Conservation (phyloP, 2,113 vertebrate species). For the Panthera uncia region DNA sequence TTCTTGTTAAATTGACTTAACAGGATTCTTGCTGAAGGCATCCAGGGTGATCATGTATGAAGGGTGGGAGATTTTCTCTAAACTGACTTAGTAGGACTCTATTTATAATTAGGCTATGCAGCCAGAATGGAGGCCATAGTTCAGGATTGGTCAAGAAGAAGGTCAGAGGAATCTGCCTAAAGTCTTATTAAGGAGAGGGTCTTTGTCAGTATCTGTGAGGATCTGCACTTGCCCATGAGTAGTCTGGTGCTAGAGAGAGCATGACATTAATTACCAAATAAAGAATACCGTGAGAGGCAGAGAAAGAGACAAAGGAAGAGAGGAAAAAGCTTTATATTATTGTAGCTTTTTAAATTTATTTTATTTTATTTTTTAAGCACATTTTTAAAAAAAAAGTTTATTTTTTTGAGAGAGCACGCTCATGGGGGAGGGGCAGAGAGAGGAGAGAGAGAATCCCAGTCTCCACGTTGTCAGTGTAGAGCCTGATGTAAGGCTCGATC, state of each 20-base stretch:
- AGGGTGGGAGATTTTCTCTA: background rate
- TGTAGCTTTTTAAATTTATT: too few relatives aligned
- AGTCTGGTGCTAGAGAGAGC: background rate
- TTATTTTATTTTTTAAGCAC: too few relatives aligned
- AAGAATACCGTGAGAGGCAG: background rate
- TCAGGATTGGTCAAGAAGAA: background rate
- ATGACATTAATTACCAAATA: background rate
- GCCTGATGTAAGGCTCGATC: too few relatives aligned
- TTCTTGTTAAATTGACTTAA: background rate
- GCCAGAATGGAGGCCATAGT: too few relatives aligned
- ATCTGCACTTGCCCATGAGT: background rate
- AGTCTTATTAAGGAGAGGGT: background rate
- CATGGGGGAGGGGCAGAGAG: too few relatives aligned
- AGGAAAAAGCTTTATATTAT: background rate
- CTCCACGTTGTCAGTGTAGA: too few relatives aligned
- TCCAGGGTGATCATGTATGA: background rate
- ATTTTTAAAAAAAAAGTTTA: too few relatives aligned
- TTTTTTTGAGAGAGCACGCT: too few relatives aligned
- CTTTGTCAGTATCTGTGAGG: background rate
- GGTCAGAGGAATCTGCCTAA: background rate
- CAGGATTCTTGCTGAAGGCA: background rate
- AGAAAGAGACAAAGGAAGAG: background rate
- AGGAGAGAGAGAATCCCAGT: too few relatives aligned
- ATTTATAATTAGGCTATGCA: background rate
- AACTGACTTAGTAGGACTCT: background rate